phyloP scores from a whole-genome alignment of 2,797 vertebrate species.

The Cephalopachus bancanus region DNA sequence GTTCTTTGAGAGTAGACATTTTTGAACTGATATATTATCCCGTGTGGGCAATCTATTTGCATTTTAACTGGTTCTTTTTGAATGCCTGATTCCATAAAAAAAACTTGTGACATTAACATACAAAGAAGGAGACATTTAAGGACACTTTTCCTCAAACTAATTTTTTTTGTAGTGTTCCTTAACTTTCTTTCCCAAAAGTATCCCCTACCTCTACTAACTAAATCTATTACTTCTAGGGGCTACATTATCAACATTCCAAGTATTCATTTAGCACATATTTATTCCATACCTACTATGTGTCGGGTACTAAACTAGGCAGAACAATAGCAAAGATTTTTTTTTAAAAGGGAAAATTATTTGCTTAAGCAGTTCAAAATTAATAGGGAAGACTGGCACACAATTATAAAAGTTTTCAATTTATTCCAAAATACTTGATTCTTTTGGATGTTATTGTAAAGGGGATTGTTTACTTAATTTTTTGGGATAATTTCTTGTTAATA shows the following conservation, averaged over 20 bases:
- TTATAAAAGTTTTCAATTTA: not conserved
- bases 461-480: not conserved
- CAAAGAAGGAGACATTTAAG: not conserved
- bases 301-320: not conserved
- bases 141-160: not conserved
- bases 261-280: not conserved
- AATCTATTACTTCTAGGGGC: not conserved
- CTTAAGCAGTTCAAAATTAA: not conserved
- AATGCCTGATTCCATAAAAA: not conserved
- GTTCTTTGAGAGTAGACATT: not conserved
- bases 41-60: not conserved
- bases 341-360: not conserved
- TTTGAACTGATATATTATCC: slow-evolving; percentile 33
- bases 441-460: not conserved
- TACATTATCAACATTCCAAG: not conserved
- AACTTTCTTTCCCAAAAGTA: not conserved
- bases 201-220: not conserved
- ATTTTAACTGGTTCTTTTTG: not conserved
- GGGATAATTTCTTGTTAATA: not conserved
- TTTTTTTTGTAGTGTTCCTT: not conserved
- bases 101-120: not conserved
- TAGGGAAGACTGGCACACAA: not conserved
- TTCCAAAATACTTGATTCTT: not conserved
- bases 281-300: not conserved
- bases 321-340: not conserved